A percentile compares a stretch with the other conserved stretches of the same genome.
phyloP scores from a whole-genome alignment of 1,140 invertebrate genomes.

The Cardiocondyla obscurior region DNA sequence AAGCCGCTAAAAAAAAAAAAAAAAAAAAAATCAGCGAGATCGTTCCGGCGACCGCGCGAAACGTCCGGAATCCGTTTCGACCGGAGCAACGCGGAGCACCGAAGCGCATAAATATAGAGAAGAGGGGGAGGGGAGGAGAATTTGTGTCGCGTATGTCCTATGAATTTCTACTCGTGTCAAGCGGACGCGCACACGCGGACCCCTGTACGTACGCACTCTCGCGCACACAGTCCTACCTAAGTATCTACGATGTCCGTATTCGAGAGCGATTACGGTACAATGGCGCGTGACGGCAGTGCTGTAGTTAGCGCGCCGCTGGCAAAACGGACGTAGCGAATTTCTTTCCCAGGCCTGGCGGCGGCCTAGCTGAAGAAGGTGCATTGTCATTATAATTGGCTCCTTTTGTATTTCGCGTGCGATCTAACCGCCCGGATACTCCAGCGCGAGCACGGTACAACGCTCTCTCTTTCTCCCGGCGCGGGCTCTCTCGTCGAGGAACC shows the following conservation, averaged over 20 bases:
- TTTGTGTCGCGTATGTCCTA: slow-evolving; percentile 37
- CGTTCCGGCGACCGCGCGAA: neutral
- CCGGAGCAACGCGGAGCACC: slow-evolving; percentile 10
- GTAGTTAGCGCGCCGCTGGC: slow-evolving; percentile 72
- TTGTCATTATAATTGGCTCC: slow-evolving; percentile 84
- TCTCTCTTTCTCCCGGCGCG: slow-evolving; percentile 21
- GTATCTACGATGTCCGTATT: slow-evolving; percentile 56
- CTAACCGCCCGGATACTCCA: slow-evolving; percentile 75
- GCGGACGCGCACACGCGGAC: neutral
- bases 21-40: neutral
- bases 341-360: slow-evolving; percentile 79
- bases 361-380: slow-evolving; percentile 73
- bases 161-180: slow-evolving; percentile 45
- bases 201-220: neutral
- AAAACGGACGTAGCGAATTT: slow-evolving; percentile 79
- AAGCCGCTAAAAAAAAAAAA: neutral
- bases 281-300: slow-evolving; percentile 74
- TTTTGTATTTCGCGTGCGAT: slow-evolving; percentile 82
- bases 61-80: slow-evolving; percentile 23
- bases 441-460: slow-evolving; percentile 53
- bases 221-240: neutral
- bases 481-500: slow-evolving; percentile 13
- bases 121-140: no score
- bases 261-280: slow-evolving; percentile 68
- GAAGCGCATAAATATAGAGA: slow-evolving; percentile 37